Percentiles rank a stretch among this genome's conserved stretches.
Evolutionary conservation across 2,113 vertebrate genomes (phyloP).

Genomic region (Prolemur simus): DNA sequence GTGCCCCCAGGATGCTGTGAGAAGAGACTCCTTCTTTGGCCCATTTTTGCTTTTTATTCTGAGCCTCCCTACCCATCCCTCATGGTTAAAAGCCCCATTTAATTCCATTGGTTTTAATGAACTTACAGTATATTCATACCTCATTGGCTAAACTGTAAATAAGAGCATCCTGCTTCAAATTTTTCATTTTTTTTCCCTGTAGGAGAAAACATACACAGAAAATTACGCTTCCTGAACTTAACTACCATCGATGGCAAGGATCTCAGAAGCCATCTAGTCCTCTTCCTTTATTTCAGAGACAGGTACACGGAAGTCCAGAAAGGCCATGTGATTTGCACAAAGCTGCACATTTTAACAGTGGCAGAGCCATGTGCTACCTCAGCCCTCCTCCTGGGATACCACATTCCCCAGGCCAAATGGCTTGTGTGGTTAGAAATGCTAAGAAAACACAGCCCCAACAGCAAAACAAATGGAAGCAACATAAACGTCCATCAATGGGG

Average conservation of each 20-base stretch:
- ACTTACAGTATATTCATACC: constrained; percentile 43
- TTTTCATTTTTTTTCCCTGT: constrained; percentile 38
- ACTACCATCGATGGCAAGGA: not conserved
- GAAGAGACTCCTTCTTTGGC: not conserved
- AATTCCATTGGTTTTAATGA: constrained; percentile 58
- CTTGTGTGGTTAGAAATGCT: not conserved
- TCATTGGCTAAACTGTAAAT: constrained; percentile 55
- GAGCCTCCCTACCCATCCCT: not conserved
- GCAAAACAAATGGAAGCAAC: not conserved
- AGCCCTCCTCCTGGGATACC: not conserved
- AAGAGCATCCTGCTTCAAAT: constrained; percentile 32
- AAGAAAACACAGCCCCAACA: not conserved
- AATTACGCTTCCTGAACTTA: not conserved
- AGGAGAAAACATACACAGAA: constrained; percentile 33
- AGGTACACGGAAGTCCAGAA: not conserved
- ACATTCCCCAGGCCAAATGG: not conserved
- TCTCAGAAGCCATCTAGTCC: not conserved
- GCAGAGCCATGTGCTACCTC: not conserved
- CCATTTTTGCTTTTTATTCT: constrained; percentile 23
- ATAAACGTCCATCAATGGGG: not conserved
- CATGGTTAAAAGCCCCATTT: constrained; percentile 43
- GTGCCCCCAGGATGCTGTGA: not conserved
- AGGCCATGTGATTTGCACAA: not conserved
- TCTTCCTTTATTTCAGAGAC: not conserved
- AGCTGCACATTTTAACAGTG: not conserved